phyloP scores from a whole-genome alignment of 2,888 invertebrate species.

The Calephelis perditalis region DNA sequence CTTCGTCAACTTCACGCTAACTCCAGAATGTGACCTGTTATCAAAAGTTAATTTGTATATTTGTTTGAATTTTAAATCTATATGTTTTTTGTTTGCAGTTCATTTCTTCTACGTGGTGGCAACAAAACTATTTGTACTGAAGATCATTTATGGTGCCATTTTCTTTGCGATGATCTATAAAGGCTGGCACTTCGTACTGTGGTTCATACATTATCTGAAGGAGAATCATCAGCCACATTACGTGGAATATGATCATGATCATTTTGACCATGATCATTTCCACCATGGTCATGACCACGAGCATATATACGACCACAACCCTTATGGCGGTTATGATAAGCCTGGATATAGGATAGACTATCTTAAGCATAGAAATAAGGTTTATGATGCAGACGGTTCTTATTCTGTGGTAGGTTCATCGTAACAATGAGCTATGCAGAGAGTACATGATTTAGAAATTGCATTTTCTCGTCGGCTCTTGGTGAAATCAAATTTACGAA shows the following conservation, averaged over 20 bases:
- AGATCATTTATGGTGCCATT: slow-evolving; percentile 57
- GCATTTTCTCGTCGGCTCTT: no score
- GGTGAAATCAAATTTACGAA: no score
- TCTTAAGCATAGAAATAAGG: slow-evolving; percentile 24
- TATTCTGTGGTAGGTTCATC: slow-evolving; percentile 42
- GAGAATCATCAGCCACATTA: slow-evolving; percentile 40
- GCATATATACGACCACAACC: slow-evolving; percentile 33
- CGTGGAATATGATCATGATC: slow-evolving; percentile 46
- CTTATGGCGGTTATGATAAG: slow-evolving; percentile 32
- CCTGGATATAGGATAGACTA: slow-evolving; percentile 27
- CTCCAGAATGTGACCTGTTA: background rate
- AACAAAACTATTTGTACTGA: slow-evolving; percentile 58
- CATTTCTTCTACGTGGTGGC: slow-evolving; percentile 65
- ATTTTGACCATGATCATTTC: slow-evolving; percentile 31
- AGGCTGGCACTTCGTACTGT: slow-evolving; percentile 58
- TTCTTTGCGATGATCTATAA: slow-evolving; percentile 53
- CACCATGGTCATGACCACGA: slow-evolving; percentile 25
- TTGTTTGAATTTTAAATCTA: background rate
- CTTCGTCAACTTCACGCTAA: no score
- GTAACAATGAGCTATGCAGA: background rate
- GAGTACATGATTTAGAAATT: background rate
- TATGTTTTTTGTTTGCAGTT: slow-evolving; percentile 49
- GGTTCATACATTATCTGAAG: slow-evolving; percentile 63
- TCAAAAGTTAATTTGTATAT: background rate
- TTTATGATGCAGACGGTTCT: slow-evolving; percentile 65